phyloP scores from a whole-genome alignment of 2,797 vertebrate genomes.

The Thalassophryne amazonica region DNA sequence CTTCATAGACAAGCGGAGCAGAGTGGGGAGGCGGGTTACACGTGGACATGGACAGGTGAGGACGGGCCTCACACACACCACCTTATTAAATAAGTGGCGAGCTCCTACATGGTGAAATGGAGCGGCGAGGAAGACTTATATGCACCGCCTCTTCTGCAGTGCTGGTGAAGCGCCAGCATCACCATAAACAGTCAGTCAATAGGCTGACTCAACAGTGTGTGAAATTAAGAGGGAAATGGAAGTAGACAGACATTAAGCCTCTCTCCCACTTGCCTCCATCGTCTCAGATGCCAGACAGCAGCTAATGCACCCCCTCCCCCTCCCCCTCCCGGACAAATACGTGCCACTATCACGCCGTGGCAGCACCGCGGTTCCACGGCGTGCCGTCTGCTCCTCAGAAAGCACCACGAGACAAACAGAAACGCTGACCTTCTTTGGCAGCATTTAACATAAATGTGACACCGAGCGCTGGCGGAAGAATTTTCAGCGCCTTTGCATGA shows the following conservation, averaged over 20 bases:
- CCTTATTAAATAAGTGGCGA: conserved; percentile 64
- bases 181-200: conserved; percentile 75
- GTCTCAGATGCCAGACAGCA: conserved; percentile 66
- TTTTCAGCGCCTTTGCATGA: conserved; percentile 19
- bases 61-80: conserved; percentile 26
- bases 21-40: conserved; percentile 39
- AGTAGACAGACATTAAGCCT: conserved; percentile 77
- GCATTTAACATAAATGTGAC: conserved; percentile 29
- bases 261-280: conserved; percentile 61
- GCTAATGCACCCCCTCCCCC: conserved; percentile 51
- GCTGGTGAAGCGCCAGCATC: conserved; percentile 64
- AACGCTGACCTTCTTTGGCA: conserved; percentile 40
- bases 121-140: conserved; percentile 62
- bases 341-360: conserved; percentile 55
- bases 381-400: conserved; percentile 26
- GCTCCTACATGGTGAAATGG: conserved; percentile 59
- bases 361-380: conserved; percentile 50
- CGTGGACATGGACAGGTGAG: conserved; percentile 31
- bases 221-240: conserved; percentile 81
- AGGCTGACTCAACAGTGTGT: conserved; percentile 79
- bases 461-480: conserved; percentile 1
- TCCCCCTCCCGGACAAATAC: conserved; percentile 20
- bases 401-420: conserved; percentile 1
- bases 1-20: conserved; percentile 28
- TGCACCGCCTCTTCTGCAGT: conserved; percentile 56